These are phyloP conservation scores for Buphagus erythrorhynchus DNA, from an alignment of 2,797 vertebrate genomes.

Conservation along the genomic window DNA sequence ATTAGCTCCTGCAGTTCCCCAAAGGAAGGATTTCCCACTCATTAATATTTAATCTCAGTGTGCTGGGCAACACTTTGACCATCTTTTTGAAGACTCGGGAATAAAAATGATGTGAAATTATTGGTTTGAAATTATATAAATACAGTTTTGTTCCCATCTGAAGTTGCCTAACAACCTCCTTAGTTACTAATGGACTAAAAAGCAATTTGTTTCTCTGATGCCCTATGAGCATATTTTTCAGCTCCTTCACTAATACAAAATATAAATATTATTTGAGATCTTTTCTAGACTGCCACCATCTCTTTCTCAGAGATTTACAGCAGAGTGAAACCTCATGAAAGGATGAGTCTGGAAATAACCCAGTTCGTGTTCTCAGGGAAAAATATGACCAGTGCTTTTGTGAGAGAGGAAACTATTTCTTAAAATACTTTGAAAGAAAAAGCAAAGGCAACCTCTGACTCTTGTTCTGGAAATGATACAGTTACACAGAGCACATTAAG, in stretches of 20 bases:
- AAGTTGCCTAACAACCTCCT: not conserved
- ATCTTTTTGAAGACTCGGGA: not conserved
- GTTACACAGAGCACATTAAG: constrained; percentile 7
- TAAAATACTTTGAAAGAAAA: not conserved
- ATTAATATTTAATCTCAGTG: not conserved
- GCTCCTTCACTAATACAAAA: not conserved
- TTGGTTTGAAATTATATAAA: not conserved
- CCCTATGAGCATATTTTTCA: not conserved
- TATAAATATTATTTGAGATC: not conserved
- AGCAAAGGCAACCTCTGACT: constrained; percentile 30
- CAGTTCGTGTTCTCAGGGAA: not conserved
- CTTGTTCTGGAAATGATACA: not conserved
- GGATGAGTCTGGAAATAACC: not conserved
- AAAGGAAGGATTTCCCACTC: not conserved
- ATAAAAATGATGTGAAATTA: not conserved
- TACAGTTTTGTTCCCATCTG: not conserved
- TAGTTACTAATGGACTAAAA: not conserved
- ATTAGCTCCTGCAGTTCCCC: not conserved
- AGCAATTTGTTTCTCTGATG: not conserved
- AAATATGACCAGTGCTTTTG: not conserved
- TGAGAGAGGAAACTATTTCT: not conserved
- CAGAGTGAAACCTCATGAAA: not conserved
- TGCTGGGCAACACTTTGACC: not conserved
- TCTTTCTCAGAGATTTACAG: not conserved
- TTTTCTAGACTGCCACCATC: not conserved